Conservation (phyloP, 2,113 vertebrate species). For the Perccottus glenii region DNA sequence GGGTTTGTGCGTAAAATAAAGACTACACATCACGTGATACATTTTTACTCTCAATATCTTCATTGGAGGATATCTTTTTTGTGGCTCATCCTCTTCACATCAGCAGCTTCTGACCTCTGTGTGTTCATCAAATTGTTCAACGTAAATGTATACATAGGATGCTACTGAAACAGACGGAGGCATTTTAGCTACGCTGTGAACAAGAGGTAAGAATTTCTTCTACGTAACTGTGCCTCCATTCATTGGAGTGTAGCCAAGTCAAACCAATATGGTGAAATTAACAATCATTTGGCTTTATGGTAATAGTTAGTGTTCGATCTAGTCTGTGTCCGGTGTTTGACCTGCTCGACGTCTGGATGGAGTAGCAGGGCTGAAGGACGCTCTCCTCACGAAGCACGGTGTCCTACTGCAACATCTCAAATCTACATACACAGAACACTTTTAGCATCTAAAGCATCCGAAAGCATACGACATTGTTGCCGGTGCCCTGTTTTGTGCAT, state of each 20-base stretch:
- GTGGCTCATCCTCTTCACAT: neutral
- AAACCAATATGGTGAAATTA: neutral
- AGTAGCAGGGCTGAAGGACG: slow-evolving; percentile 70
- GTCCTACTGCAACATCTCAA: slow-evolving; percentile 48
- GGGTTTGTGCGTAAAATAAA: slow-evolving; percentile 47
- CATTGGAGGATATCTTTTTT: slow-evolving; percentile 44
- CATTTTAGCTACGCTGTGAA: slow-evolving; percentile 48
- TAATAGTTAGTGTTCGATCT: neutral
- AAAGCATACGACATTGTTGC: neutral
- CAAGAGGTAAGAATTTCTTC: slow-evolving; percentile 56
- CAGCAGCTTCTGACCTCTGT: neutral
- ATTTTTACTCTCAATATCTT: slow-evolving; percentile 54
- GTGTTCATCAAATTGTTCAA: slow-evolving; percentile 4
- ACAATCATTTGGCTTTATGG: neutral
- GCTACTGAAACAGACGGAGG: slow-evolving; percentile 34
- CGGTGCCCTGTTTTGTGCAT: neutral
- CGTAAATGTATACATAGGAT: slow-evolving; percentile 41
- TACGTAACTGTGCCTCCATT: slow-evolving; percentile 40
- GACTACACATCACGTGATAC: slow-evolving; percentile 60
- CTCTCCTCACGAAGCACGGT: slow-evolving; percentile 61
- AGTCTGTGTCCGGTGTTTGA: slow-evolving; percentile 5
- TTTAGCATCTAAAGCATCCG: neutral
- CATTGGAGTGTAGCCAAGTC: slow-evolving; percentile 8
- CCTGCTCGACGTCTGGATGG: slow-evolving; percentile 27
- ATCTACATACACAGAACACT: neutral